Evolutionary conservation across 2,113 vertebrate species (phyloP), one percentile per base, ranked within the genome.

Genomic region (Myrmecobius fasciatus): DNA sequence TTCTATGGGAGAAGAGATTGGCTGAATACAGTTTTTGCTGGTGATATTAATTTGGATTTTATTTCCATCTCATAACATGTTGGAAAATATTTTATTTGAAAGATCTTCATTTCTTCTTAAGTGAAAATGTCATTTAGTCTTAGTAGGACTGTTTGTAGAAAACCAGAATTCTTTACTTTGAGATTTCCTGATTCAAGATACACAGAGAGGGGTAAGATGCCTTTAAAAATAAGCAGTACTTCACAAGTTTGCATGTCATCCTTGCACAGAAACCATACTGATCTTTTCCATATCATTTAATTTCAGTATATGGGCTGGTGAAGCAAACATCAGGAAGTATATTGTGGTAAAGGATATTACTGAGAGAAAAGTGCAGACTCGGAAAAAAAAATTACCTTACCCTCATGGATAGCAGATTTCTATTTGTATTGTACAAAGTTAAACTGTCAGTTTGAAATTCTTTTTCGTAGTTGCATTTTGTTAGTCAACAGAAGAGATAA

Each of bases 111-210:
- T 25, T 91, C 53, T 49, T 95, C 10, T 46, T 95, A 94, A 88
- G 93, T 91, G 28, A 91, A 91, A 52, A 28, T 92, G 43, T 95
- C 94, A 89, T 75, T 95, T 93, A 94, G 91, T 43, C 48, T 92
- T 49, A 94, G 67, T 83, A 83, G n/a, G 67, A 53, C 49, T 93
- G 36, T 52, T 89, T 90, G 95, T 93, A 94, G 89, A 90, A 91
- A 94, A 91, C 43, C 36, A 93, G 36, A 94, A n/a, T 92, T 36
- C 25, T 89, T 95, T 83, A 43, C 52, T 91, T 92, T 75, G 54
- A 95, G 91, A 94, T 95, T 95, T 93, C 94, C 28, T 49, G 54
- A 92, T 53, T 93, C 8, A 93, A 93, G 94, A 94, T 53, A 26
- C 22, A 96, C 31, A 95, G 94, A 89, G 36, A 83, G n/a, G 6